phyloP scores from a whole-genome alignment of 2,797 vertebrate genomes.

The Naso thynnoides region DNA sequence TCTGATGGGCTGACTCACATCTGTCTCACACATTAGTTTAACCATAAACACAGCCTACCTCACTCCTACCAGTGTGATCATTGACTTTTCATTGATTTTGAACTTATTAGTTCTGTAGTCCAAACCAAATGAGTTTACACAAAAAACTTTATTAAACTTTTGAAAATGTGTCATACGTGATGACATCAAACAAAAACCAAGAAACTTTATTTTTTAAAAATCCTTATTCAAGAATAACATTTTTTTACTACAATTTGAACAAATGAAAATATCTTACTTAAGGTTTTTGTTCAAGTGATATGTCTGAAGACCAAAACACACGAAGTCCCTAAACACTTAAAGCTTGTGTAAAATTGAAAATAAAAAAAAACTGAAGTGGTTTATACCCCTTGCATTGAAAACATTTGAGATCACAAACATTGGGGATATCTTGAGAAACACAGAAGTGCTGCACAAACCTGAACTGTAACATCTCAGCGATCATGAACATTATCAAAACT shows the following conservation, averaged over 20 bases:
- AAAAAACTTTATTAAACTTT: not conserved
- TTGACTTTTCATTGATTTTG: not conserved
- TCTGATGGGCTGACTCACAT: constrained; percentile 36
- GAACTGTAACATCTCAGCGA: not conserved
- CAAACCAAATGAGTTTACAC: not conserved
- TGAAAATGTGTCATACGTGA: not conserved
- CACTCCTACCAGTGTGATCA: not conserved
- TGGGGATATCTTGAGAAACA: not conserved
- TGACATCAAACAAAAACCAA: not conserved
- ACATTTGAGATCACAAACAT: not conserved
- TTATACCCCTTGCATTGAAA: not conserved
- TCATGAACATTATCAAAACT: not conserved
- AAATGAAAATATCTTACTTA: no score
- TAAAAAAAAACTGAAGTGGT: no score
- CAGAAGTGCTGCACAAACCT: not conserved
- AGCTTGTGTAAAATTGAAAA: not conserved
- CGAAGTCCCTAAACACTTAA: no score
- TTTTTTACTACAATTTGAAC: no score
- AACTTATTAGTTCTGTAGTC: not conserved
- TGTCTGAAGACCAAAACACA: no score
- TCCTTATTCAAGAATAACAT: no score
- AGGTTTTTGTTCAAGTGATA: no score
- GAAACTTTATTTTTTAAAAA: no score
- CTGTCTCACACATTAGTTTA: constrained; percentile 7
- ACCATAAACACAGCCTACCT: not conserved